Evolutionary conservation across 2,888 invertebrate genomes (phyloP), one percentile per base, ranked within the genome.

Genomic region (Drosophila rubida): DNA sequence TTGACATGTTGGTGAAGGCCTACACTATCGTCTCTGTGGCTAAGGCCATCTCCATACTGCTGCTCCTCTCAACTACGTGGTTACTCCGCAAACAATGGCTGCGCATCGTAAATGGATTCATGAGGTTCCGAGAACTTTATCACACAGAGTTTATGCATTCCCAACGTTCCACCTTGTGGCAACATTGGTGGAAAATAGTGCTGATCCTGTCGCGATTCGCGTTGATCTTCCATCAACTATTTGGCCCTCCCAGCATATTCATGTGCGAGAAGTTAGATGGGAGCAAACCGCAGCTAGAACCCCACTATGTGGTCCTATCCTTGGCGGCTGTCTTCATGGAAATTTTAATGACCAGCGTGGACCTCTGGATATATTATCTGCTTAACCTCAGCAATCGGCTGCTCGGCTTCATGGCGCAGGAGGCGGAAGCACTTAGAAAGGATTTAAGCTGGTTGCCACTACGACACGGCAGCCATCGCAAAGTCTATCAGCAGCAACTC

Each of bases 401-500:
- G 23, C 44, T 80, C 3, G 49, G 48, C 7, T 63, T 58, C 14
- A 53, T 87, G 61, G 6, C 55, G 0, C 13, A 53, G 32, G 64
- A 66, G 22, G 44, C 48, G 2, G 25, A 46, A 9, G 67, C 58
- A n/a, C 39, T 80, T 51, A 4, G 32, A 0, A 32, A 62, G 13
- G 87, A 80, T 22, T 4, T 65, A 4, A 42, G 41, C 16, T 48
- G 37, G 25, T 1, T 86, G 37, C 78, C 78, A 0, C 2, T 8
- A 0, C 14, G 32, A 2, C 44, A 4, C 2, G 78, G 87, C 7
- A 16, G 55, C 11, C 63, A 59, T 9, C 58, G 79, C 1, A 19
- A 11, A 1, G 65, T 75, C 39, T 73, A 75, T 30, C 51, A 79
- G 5, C 23, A 58, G 2, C 70, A 78, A n/a, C 46, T 87, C 1